Percentiles rank a stretch among this genome's conserved stretches.
Conservation (phyloP, 1,140 invertebrate genomes). For the Apis cerana region DNA sequence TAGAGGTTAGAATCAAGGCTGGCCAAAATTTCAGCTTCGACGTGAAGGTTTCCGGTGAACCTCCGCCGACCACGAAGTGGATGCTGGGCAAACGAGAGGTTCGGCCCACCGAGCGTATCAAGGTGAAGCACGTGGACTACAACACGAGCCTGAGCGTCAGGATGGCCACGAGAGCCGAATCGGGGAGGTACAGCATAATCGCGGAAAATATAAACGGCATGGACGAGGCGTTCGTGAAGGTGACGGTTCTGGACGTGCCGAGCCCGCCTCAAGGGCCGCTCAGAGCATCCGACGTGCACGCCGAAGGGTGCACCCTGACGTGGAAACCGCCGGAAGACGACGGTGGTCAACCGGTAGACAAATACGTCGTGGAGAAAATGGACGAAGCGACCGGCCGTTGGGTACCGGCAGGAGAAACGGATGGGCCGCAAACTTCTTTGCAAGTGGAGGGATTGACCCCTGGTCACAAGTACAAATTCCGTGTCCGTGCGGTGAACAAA, state of each 20-base stretch:
- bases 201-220: constrained; percentile 97
- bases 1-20: constrained; percentile 92
- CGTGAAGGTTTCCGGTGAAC: constrained; percentile 93
- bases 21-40: constrained; percentile 92
- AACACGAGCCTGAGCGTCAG: constrained; percentile 93
- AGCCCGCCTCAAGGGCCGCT: constrained; percentile 95
- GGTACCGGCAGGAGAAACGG: constrained; percentile 95
- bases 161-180: constrained; percentile 92
- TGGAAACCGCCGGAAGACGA: constrained; percentile 97
- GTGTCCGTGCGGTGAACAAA: constrained; percentile 96
- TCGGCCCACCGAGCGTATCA: constrained; percentile 86
- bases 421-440: constrained; percentile 88
- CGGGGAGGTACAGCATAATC: constrained; percentile 94
- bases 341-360: constrained; percentile 93
- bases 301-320: constrained; percentile 90
- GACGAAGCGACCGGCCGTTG: constrained; percentile 95
- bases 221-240: constrained; percentile 94
- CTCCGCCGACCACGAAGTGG: constrained; percentile 95
- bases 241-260: constrained; percentile 95
- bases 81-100: constrained; percentile 88
- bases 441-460: constrained; percentile 90
- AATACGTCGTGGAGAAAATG: constrained; percentile 96
- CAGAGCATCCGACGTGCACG: constrained; percentile 92
- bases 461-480: constrained; percentile 97
- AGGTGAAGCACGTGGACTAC: constrained; percentile 92